These are phyloP conservation scores for Sphecodes monilicornis DNA, from an alignment of 2,888 invertebrate species.

Conservation along the genomic window DNA sequence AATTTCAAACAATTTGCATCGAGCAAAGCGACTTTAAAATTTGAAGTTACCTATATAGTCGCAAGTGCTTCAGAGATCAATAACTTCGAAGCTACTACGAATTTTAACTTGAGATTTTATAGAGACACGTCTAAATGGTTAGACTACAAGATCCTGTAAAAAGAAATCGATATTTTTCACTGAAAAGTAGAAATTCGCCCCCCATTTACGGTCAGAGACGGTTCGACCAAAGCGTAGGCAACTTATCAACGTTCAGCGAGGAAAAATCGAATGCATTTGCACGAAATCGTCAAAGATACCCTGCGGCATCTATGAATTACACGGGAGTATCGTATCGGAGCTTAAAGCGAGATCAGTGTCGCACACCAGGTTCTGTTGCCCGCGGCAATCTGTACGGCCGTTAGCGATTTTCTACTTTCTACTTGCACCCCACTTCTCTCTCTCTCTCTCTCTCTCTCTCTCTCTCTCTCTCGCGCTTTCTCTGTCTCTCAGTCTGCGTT, in stretches of 20 bases:
- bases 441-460: not conserved
- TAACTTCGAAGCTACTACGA: not conserved
- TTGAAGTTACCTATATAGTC: no score
- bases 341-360: constrained; percentile 27
- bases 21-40: no score
- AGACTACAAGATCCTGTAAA: not conserved
- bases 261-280: constrained; percentile 26
- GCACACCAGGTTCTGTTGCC: not conserved
- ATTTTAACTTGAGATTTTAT: not conserved
- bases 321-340: constrained; percentile 22
- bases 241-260: not conserved
- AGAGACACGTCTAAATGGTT: not conserved
- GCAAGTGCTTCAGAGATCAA: no score
- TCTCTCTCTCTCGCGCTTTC: not conserved
- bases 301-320: constrained; percentile 5
- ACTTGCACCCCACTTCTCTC: not conserved
- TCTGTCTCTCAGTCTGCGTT: not conserved
- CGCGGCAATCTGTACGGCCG: constrained; percentile 22
- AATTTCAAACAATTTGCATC: no score
- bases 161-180: not conserved
- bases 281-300: constrained; percentile 21
- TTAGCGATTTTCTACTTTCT: constrained; percentile 17
- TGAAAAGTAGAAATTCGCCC: not conserved
- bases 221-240: not conserved
- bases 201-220: not conserved